Evolutionary conservation across 2,797 vertebrate species (phyloP).

Genomic region (Denticeps clupeoides): DNA sequence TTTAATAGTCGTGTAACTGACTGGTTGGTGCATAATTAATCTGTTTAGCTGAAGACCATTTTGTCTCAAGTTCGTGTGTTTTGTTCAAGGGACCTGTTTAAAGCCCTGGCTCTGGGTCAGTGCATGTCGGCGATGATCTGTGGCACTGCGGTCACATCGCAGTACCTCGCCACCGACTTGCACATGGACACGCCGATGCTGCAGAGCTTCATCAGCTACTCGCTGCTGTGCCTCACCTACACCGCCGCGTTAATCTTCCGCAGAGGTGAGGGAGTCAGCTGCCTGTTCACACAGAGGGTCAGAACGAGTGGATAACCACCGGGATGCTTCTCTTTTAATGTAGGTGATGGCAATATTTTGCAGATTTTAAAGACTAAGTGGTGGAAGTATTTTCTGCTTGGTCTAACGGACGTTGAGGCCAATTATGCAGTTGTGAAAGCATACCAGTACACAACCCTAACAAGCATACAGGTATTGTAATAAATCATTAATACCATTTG

Average conservation of each 20-base stretch:
- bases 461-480: slow-evolving; percentile 81
- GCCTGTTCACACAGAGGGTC: no score
- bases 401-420: slow-evolving; percentile 83
- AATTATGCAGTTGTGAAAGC: slow-evolving; percentile 88
- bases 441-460: slow-evolving; percentile 89
- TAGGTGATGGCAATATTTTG: slow-evolving; percentile 70
- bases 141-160: slow-evolving; percentile 83
- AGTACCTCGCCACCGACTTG: slow-evolving; percentile 73
- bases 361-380: slow-evolving; percentile 74
- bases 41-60: not conserved
- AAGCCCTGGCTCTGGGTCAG: slow-evolving; percentile 77
- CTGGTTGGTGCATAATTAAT: not conserved
- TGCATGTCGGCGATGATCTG: slow-evolving; percentile 79
- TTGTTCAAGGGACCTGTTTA: slow-evolving; percentile 61
- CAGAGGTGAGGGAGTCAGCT: slow-evolving; percentile 74
- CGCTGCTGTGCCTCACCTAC: slow-evolving; percentile 71
- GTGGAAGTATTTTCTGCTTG: slow-evolving; percentile 88
- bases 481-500: not conserved
- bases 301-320: slow-evolving; percentile 29
- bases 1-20: not conserved
- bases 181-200: slow-evolving; percentile 80
- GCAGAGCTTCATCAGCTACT: slow-evolving; percentile 83
- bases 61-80: not conserved
- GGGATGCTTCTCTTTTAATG: slow-evolving; percentile 43
- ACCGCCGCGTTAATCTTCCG: slow-evolving; percentile 67